A percentile compares a stretch with the other conserved stretches of the same genome.
Evolutionary conservation across 2,113 vertebrate genomes (phyloP).

Genomic region (Passer montanus): DNA sequence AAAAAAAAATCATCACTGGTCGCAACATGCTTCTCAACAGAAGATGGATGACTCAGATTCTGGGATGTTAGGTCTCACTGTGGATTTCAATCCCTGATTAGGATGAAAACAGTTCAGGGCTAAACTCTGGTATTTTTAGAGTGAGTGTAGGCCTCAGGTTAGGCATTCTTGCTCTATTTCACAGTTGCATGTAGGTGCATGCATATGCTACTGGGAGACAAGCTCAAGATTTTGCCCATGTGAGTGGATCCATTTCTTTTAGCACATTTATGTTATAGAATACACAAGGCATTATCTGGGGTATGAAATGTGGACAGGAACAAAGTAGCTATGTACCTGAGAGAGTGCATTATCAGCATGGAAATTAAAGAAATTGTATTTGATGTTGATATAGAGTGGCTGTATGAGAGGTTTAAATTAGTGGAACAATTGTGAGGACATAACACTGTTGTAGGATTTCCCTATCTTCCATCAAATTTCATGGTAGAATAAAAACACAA

Average conservation of each 20-base stretch:
- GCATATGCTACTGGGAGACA: neutral
- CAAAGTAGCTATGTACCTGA: neutral
- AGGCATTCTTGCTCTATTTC: conserved; percentile 1
- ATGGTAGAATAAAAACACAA: neutral
- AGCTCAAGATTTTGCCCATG: neutral
- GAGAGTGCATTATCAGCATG: neutral
- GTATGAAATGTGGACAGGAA: neutral
- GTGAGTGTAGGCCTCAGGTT: neutral
- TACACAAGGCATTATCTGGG: neutral
- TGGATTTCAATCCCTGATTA: neutral
- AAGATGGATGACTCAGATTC: neutral
- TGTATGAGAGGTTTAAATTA: neutral
- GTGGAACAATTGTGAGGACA: neutral
- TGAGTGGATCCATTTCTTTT: neutral
- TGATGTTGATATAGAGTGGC: neutral
- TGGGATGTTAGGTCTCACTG: neutral
- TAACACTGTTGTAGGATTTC: neutral
- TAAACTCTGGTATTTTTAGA: neutral
- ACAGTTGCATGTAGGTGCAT: neutral
- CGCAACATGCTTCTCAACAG: neutral
- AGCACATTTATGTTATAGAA: neutral
- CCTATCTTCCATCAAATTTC: neutral
- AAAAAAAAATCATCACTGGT: neutral
- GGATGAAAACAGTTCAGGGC: neutral
- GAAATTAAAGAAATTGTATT: neutral